These are phyloP conservation scores for Picus viridis DNA, from an alignment of 2,797 vertebrate species.

Conservation along the genomic window DNA sequence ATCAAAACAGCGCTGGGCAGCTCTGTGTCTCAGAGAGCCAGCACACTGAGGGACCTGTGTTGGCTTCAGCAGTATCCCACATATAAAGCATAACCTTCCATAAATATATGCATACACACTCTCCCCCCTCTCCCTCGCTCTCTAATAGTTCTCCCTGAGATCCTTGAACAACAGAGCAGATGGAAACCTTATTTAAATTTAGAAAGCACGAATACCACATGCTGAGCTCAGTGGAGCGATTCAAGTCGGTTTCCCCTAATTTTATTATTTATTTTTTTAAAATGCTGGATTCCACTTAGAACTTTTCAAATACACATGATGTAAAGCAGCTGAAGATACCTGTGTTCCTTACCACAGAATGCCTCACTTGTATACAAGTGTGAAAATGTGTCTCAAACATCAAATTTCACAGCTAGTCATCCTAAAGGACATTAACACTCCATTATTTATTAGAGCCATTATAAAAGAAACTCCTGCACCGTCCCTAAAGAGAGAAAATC, in stretches of 20 bases:
- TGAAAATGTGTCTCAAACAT: conserved; percentile 69
- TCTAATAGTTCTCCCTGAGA: conserved; percentile 23
- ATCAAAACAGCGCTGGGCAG: background rate
- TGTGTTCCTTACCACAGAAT: conserved; percentile 24
- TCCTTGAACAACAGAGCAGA: conserved; percentile 62
- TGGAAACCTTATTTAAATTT: conserved; percentile 77
- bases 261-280: conserved; percentile 22
- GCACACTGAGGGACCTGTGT: background rate
- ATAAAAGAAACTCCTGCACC: conserved; percentile 71
- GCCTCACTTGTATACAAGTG: background rate
- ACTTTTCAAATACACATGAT: background rate
- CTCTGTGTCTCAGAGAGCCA: background rate
- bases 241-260: conserved; percentile 52
- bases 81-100: background rate
- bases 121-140: background rate
- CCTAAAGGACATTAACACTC: conserved; percentile 64
- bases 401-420: conserved; percentile 64
- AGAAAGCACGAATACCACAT: conserved; percentile 53
- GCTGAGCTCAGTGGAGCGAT: conserved; percentile 69
- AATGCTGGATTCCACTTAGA: conserved; percentile 28
- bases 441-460: conserved; percentile 77
- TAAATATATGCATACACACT: background rate
- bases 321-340: conserved; percentile 10
- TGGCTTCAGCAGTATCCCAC: background rate
- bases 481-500: conserved; percentile 63